Base-by-base conservation (phyloP, 2,888 invertebrate genomes). In the Disparrhopalites patrizii region DNA sequence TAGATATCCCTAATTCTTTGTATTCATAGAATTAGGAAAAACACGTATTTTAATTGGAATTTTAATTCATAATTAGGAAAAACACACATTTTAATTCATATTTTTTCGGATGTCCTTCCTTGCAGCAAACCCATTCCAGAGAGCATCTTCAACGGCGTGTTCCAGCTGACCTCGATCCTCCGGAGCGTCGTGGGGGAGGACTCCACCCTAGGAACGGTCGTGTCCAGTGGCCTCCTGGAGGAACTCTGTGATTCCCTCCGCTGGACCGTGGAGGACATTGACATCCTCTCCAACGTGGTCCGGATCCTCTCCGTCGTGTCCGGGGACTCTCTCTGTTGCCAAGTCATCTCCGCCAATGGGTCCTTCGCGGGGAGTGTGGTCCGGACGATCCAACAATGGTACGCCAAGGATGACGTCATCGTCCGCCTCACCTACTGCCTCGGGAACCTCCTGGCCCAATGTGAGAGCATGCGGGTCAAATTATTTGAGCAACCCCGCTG, bases 101-200 rank as follows among this genome's bases (percentile, higher is more conserved):
- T n/a, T n/a, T n/a, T n/a, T n/a, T n/a, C n/a, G n/a, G n/a, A n/a
- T n/a, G n/a, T n/a, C n/a, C n/a, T n/a, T n/a, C n/a, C n/a, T n/a
- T n/a, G n/a, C n/a, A n/a, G n/a, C n/a, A n/a, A n/a, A n/a, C n/a
- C n/a, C 23, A 62, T 69, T 10, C 70, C 74, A n/a, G 73, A 71
- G 20, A 61, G 43, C n/a, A 69, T 73, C 52, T 69, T 70, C 61
- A 74, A 73, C 47, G 74, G 70, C 25, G 69, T 67, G 3, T 73
- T 73, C 56, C 75, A 73, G 60, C 67, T 75, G 63, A 75, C 75
- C 40, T 75, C 75, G 47, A 75, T 75, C 65, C 64, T 75, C 40
- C 68, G 75, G 18, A 73, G 69, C 60, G 70, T 75, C 1, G 73
- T 75, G 4, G 75, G 75, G 8, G 70, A 73, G 51, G 71, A 72